Conservation (phyloP, 1,140 invertebrate genomes). For the Metaphire vulgaris region DNA sequence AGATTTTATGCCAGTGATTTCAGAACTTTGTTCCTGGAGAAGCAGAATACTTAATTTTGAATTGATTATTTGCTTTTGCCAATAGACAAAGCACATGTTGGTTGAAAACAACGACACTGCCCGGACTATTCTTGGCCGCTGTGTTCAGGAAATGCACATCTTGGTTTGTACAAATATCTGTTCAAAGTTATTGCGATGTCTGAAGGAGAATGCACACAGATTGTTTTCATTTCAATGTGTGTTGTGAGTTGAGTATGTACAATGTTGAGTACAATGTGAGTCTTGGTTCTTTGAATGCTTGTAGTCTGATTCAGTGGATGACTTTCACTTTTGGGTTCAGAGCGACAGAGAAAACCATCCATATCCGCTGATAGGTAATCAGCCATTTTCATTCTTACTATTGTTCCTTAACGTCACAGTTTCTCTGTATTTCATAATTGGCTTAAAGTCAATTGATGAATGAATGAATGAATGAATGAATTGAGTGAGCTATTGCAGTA, state of each 20-base stretch:
- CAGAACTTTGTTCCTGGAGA: no score
- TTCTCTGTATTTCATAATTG: no score
- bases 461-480: no score
- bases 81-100: background rate
- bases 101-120: background rate
- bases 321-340: constrained; percentile 45
- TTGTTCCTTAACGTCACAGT: no score
- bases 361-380: constrained; percentile 46
- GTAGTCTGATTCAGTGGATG: constrained; percentile 40
- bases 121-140: background rate
- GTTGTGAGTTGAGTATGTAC: background rate
- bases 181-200: background rate
- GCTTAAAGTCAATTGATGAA: no score
- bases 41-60: no score
- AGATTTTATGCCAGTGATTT: no score
- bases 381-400: no score
- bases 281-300: constrained; percentile 25
- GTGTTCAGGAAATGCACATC: background rate
- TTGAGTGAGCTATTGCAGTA: no score
- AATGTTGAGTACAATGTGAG: no score
- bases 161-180: background rate
- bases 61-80: background rate
- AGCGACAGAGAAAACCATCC: constrained; percentile 40
- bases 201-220: no score
- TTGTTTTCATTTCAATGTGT: background rate